Conservation (phyloP, 2,888 invertebrate genomes). For the Blomia tropicalis region DNA sequence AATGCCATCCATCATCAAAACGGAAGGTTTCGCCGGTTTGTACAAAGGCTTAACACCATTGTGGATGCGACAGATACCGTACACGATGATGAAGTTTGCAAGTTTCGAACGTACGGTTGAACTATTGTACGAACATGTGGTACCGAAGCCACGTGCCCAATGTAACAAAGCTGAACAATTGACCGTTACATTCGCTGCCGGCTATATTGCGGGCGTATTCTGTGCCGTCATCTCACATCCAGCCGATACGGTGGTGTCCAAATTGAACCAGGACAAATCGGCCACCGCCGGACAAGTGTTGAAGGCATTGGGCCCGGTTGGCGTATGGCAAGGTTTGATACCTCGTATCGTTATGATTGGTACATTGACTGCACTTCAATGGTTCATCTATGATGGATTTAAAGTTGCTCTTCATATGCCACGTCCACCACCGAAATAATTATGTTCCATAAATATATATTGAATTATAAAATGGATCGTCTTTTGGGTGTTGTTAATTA, state of each 20-base stretch:
- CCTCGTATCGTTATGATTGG: constrained; percentile 85
- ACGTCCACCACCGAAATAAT: constrained; percentile 89
- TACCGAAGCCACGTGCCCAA: constrained; percentile 72
- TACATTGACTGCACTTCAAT: constrained; percentile 75
- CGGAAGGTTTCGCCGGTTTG: constrained; percentile 76
- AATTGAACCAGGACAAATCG: constrained; percentile 78
- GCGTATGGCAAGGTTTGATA: constrained; percentile 64
- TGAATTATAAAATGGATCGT: too few species aligned
- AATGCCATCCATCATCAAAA: constrained; percentile 68
- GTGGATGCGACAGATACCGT: constrained; percentile 95
- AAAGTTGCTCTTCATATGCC: constrained; percentile 71
- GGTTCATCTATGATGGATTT: constrained; percentile 82
- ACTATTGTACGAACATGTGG: constrained; percentile 56
- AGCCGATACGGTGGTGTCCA: constrained; percentile 91
- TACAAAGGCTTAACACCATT: constrained; percentile 90
- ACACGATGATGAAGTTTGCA: constrained; percentile 99
- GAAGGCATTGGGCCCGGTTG: constrained; percentile 52
- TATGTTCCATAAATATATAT: too few species aligned
- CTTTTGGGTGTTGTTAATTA: too few species aligned
- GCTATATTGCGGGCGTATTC: constrained; percentile 96
- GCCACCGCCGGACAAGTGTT: constrained; percentile 53
- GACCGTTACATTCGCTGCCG: constrained; percentile 82
- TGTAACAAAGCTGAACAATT: constrained; percentile 85
- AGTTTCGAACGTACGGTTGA: constrained; percentile 95
- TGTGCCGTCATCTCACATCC: constrained; percentile 98